A percentile compares a stretch with the other conserved stretches of the same genome.
Conservation (phyloP, 1,140 invertebrate species). For the Artemia franciscana region DNA sequence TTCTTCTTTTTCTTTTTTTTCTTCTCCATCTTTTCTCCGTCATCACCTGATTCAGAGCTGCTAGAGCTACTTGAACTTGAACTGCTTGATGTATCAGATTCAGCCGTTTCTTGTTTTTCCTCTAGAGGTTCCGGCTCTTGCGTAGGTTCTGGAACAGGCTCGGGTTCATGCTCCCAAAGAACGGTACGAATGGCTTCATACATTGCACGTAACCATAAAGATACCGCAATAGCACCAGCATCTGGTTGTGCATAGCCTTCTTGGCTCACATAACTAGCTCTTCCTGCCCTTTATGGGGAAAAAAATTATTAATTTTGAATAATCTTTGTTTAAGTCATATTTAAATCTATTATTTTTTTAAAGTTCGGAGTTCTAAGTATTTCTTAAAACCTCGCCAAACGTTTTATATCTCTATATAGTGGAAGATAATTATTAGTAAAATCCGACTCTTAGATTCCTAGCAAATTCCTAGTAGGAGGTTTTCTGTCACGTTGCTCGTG, state of each 20-base stretch:
- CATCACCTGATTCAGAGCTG: neutral
- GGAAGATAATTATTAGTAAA: too few relatives aligned
- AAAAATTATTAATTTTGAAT: slow-evolving; percentile 1
- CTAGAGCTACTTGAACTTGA: slow-evolving; percentile 1
- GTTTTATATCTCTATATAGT: too few relatives aligned
- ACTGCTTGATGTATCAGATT: slow-evolving; percentile 1
- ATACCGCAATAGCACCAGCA: slow-evolving; percentile 38
- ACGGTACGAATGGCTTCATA: neutral
- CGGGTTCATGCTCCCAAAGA: slow-evolving; percentile 6
- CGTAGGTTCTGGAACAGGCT: slow-evolving; percentile 6
- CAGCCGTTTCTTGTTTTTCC: neutral
- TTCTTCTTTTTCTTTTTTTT: neutral
- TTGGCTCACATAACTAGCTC: slow-evolving; percentile 24
- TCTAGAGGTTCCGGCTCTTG: slow-evolving; percentile 3
- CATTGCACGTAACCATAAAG: slow-evolving; percentile 30
- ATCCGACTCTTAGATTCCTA: too few relatives aligned
- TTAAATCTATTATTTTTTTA: slow-evolving; percentile 2
- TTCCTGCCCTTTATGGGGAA: slow-evolving; percentile 23
- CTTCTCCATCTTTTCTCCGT: neutral
- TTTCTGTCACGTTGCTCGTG: too few relatives aligned
- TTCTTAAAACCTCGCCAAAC: too few relatives aligned
- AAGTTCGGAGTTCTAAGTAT: too few relatives aligned
- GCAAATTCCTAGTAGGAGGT: too few relatives aligned
- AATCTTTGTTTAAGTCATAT: neutral
- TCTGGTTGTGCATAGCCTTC: slow-evolving; percentile 22